Evolutionary conservation across 2,888 invertebrate genomes (phyloP).

Genomic region (Taenaris catops): DNA sequence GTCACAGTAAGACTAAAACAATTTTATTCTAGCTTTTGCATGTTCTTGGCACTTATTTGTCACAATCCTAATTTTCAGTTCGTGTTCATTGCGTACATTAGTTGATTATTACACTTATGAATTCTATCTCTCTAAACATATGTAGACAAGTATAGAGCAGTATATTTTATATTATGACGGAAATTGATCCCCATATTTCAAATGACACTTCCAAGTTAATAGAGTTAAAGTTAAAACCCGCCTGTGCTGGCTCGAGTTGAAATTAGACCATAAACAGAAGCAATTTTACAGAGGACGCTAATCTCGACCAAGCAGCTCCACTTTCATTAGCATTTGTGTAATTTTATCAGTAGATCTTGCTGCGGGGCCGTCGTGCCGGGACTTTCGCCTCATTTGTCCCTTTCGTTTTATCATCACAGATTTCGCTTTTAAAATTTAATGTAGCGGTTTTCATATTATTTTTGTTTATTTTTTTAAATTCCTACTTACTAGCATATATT

Average conservation of each 20-base stretch:
- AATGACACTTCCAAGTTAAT: conserved; percentile 10
- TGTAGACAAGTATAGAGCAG: too few species aligned
- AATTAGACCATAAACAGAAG: conserved; percentile 40
- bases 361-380: conserved; percentile 21
- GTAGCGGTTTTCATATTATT: background rate
- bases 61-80: too few species aligned
- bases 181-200: too few species aligned
- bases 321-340: conserved; percentile 72
- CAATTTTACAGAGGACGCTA: conserved; percentile 58
- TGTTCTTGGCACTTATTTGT: too few species aligned
- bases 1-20: too few species aligned
- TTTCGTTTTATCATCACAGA: conserved; percentile 19
- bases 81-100: too few species aligned
- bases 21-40: too few species aligned
- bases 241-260: conserved; percentile 11
- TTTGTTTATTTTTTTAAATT: too few species aligned
- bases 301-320: conserved; percentile 51
- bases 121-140: too few species aligned
- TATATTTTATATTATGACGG: too few species aligned
- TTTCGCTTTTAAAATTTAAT: conserved; percentile 18
- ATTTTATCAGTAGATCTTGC: conserved; percentile 56
- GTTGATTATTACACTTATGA: too few species aligned
- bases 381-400: conserved; percentile 47
- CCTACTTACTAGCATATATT: too few species aligned
- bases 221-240: conserved; percentile 9